Conservation (phyloP, 1,140 invertebrate genomes). For the Hycleus phaleratus region DNA sequence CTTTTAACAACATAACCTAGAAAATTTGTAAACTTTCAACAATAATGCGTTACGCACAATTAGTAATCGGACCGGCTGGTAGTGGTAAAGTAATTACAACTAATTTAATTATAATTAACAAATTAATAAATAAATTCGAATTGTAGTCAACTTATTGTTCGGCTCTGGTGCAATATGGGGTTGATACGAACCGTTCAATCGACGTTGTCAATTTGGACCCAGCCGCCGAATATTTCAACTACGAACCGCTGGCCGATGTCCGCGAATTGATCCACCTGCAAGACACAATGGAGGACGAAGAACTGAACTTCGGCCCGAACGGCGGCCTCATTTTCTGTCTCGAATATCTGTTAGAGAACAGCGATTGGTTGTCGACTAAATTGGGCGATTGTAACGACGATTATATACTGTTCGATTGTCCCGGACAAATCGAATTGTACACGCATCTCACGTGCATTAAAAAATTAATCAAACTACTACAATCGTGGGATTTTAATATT, state of each 20-base stretch:
- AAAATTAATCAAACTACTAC: constrained; percentile 72
- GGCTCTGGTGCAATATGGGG: constrained; percentile 77
- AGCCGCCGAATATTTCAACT: constrained; percentile 93
- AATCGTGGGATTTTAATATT: constrained; percentile 81
- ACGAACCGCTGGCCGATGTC: constrained; percentile 81
- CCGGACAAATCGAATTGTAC: constrained; percentile 97
- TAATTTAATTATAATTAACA: not conserved
- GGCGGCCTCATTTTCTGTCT: constrained; percentile 95
- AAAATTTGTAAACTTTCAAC: too few species aligned
- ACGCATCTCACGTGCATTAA: constrained; percentile 89
- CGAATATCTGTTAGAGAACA: constrained; percentile 87
- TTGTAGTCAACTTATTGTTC: constrained; percentile 89
- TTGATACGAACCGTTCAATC: constrained; percentile 62
- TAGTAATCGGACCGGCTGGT: constrained; percentile 92
- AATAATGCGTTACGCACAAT: constrained; percentile 82
- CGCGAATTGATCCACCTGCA: constrained; percentile 89
- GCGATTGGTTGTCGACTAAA: constrained; percentile 84
- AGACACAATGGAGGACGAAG: constrained; percentile 95
- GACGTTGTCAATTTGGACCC: constrained; percentile 96
- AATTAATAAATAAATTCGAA: not conserved
- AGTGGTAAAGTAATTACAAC: constrained; percentile 72
- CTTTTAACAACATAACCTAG: too few species aligned
- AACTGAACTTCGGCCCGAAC: constrained; percentile 94
- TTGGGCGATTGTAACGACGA: constrained; percentile 74
- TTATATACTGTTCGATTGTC: constrained; percentile 98